These are phyloP conservation scores for Aplidium turbinatum DNA, from an alignment of 23 tunicate genomes.

Conservation along the genomic window DNA sequence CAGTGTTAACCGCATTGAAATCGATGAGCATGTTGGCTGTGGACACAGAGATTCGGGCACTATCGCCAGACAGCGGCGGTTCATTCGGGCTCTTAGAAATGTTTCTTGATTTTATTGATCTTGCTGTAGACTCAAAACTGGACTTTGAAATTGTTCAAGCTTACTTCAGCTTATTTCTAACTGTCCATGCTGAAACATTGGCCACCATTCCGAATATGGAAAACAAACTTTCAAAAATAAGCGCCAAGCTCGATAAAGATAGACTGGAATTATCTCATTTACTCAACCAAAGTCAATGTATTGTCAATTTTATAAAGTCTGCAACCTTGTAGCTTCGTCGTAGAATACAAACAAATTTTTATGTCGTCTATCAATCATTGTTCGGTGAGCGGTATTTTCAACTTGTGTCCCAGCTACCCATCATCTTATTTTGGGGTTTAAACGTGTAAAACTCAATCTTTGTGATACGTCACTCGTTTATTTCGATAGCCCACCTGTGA, in stretches of 20 bases:
- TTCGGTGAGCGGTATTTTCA: too few relatives aligned
- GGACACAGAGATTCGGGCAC: slow-evolving; percentile 68
- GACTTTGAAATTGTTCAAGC: slow-evolving; percentile 87
- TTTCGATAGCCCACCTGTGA: too few relatives aligned
- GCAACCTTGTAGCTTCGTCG: slow-evolving; percentile 32
- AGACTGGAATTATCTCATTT: slow-evolving; percentile 18
- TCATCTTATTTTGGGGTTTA: too few relatives aligned
- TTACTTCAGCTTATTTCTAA: slow-evolving; percentile 60
- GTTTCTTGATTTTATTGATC: slow-evolving; percentile 56
- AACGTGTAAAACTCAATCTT: too few relatives aligned
- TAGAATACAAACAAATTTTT: not conserved
- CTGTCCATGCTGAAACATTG: slow-evolving; percentile 51
- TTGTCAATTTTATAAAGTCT: slow-evolving; percentile 65
- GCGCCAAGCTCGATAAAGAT: slow-evolving; percentile 31
- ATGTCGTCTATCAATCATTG: too few relatives aligned
- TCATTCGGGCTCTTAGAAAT: slow-evolving; percentile 46
- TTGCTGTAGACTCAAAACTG: slow-evolving; percentile 37
- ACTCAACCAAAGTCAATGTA: slow-evolving; percentile 65
- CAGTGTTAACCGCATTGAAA: slow-evolving; percentile 46
- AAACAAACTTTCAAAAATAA: slow-evolving; percentile 18
- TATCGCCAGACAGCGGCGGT: slow-evolving; percentile 69
- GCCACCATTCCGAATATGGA: slow-evolving; percentile 10
- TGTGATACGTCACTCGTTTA: too few relatives aligned
- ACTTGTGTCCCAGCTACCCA: too few relatives aligned
- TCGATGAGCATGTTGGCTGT: slow-evolving; percentile 63